Percentiles rank a stretch among this genome's conserved stretches.
Evolutionary conservation across 1,140 invertebrate species (phyloP).

Genomic region (Chelonus insularis): DNA sequence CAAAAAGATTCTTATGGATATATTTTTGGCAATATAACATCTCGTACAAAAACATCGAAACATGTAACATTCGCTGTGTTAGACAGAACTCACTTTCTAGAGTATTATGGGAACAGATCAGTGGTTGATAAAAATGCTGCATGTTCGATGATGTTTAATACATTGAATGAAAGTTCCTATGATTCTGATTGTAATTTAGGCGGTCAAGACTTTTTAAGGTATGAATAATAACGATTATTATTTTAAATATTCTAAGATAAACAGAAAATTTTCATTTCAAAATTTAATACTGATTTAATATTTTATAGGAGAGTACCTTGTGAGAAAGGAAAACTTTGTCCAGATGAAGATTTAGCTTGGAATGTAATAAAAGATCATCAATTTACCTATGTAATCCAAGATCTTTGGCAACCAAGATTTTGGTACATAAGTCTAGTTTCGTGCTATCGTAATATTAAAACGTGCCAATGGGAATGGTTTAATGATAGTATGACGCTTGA

Average conservation of each 20-base stretch:
- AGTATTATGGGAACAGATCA: slow-evolving; percentile 82
- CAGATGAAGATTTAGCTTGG: slow-evolving; percentile 82
- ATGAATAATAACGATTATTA: slow-evolving; percentile 15
- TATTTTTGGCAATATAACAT: slow-evolving; percentile 92
- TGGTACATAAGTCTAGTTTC: slow-evolving; percentile 95
- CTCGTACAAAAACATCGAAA: slow-evolving; percentile 65
- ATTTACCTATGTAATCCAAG: slow-evolving; percentile 91
- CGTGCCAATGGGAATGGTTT: slow-evolving; percentile 83
- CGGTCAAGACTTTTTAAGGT: slow-evolving; percentile 81
- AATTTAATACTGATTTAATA: no score
- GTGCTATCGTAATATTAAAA: slow-evolving; percentile 79
- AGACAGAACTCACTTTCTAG: slow-evolving; percentile 83
- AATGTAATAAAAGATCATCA: slow-evolving; percentile 87
- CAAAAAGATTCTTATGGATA: slow-evolving; percentile 85
- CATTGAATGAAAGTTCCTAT: slow-evolving; percentile 80
- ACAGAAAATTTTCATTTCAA: no score
- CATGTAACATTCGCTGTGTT: slow-evolving; percentile 85
- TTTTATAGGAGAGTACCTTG: slow-evolving; percentile 79
- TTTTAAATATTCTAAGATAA: no score
- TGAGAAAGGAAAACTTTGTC: slow-evolving; percentile 73
- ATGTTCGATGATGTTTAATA: slow-evolving; percentile 84
- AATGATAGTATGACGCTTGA: slow-evolving; percentile 65
- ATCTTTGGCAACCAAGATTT: slow-evolving; percentile 87
- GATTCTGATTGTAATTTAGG: slow-evolving; percentile 81
- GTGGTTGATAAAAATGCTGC: slow-evolving; percentile 66